phyloP scores from a whole-genome alignment of 2,888 invertebrate genomes.

The Pecten maximus region DNA sequence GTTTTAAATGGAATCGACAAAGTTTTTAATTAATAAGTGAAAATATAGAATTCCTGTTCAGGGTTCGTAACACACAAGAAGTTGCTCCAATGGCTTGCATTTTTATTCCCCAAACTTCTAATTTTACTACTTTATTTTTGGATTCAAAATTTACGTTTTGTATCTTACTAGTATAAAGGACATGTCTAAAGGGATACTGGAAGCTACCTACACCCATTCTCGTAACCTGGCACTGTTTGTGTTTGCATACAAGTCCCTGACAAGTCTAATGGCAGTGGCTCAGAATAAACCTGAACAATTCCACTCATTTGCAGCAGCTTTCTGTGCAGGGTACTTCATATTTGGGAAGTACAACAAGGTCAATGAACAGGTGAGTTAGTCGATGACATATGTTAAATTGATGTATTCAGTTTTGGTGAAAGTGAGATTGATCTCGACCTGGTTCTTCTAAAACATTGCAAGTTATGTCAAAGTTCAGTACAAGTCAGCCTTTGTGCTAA shows the following conservation, averaged over 20 bases:
- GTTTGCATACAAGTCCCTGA: conserved; percentile 82
- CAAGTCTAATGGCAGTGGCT: conserved; percentile 71
- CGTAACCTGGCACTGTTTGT: conserved; percentile 83
- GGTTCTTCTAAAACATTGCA: no score
- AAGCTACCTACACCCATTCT: conserved; percentile 83
- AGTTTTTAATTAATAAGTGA: no score
- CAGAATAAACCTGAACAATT: conserved; percentile 72
- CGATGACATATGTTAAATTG: neutral
- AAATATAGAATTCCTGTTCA: no score
- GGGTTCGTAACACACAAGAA: no score
- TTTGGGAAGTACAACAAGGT: conserved; percentile 84
- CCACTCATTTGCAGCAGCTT: conserved; percentile 82
- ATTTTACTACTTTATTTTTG: neutral
- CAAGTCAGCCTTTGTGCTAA: no score
- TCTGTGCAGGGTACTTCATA: conserved; percentile 82
- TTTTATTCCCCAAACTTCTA: neutral
- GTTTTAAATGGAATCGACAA: no score
- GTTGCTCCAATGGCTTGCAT: neutral
- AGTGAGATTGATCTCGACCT: no score
- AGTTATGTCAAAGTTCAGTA: no score
- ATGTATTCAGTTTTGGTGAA: neutral
- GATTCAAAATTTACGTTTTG: neutral
- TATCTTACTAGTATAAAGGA: conserved; percentile 77
- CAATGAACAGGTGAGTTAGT: conserved; percentile 83
- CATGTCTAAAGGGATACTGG: conserved; percentile 80